Conservation (phyloP, 2,113 vertebrate genomes). For the Trogon surrucura region DNA sequence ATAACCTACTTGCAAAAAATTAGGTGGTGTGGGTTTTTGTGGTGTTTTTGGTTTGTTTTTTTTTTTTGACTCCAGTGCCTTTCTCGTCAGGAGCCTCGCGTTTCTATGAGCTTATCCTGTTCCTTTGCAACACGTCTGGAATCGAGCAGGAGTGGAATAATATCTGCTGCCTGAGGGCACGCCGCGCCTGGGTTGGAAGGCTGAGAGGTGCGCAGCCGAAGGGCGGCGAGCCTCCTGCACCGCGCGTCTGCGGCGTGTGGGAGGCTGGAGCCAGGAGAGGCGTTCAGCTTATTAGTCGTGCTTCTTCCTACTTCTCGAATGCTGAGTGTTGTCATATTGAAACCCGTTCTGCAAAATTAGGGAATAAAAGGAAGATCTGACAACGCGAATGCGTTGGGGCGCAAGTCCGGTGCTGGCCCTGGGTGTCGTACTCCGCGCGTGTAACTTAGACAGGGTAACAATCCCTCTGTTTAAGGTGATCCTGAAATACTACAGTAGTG, state of each 20-base stretch:
- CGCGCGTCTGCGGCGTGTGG: accelerated
- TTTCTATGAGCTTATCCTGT: background rate
- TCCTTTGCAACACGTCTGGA: background rate
- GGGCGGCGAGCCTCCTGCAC: background rate
- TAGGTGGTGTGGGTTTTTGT: too few species aligned
- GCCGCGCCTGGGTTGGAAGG: background rate
- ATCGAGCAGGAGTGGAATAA: background rate
- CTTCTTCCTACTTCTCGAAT: background rate
- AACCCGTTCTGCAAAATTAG: background rate
- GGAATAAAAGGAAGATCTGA: background rate
- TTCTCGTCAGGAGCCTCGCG: background rate
- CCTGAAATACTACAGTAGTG: background rate
- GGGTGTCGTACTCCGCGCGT: accelerated
- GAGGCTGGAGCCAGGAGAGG: background rate
- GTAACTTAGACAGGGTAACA: background rate
- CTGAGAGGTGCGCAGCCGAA: background rate
- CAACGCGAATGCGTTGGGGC: accelerated
- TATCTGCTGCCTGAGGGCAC: background rate
- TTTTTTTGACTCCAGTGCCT: background rate
- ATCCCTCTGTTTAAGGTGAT: background rate
- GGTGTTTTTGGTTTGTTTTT: too few species aligned
- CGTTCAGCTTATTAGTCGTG: background rate
- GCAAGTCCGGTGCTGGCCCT: background rate
- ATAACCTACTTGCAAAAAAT: background rate
- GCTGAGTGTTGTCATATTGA: background rate